phyloP scores from a whole-genome alignment of 2,888 invertebrate genomes.

The Crepidodera aurea region DNA sequence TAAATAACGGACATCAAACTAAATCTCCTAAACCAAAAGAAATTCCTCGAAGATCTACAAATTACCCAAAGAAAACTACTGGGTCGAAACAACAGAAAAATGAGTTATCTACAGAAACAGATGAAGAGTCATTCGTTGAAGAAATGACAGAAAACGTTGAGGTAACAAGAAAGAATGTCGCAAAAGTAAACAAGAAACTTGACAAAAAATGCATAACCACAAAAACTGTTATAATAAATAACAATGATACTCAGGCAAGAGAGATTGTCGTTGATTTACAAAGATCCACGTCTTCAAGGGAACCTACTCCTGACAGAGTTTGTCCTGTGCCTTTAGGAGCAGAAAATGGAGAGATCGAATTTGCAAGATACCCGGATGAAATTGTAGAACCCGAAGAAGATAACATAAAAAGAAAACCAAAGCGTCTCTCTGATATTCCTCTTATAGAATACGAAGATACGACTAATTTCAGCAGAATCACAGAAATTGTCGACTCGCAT shows the following conservation, averaged over 20 bases:
- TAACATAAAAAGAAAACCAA: conserved; percentile 56
- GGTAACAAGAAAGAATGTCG: conserved; percentile 7
- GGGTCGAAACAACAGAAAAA: conserved; percentile 36
- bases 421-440: conserved; percentile 63
- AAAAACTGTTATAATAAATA: conserved; percentile 63
- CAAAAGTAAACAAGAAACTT: conserved; percentile 29
- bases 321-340: conserved; percentile 72
- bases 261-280: conserved; percentile 75
- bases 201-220: conserved; percentile 63
- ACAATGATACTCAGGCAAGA: conserved; percentile 62
- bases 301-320: conserved; percentile 77
- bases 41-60: conserved; percentile 31
- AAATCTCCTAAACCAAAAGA: conserved; percentile 31
- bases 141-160: conserved; percentile 37
- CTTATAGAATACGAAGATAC: conserved; percentile 70
- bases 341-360: conserved; percentile 65
- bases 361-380: conserved; percentile 76
- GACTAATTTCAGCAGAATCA: conserved; percentile 62
- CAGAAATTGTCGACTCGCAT: conserved; percentile 49
- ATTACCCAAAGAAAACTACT: conserved; percentile 33
- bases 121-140: conserved; percentile 48
- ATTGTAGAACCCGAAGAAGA: conserved; percentile 80
- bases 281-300: conserved; percentile 77
- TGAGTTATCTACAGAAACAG: conserved; percentile 46
- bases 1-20: conserved; percentile 46